Percentiles rank a stretch among this genome's conserved stretches.
These are phyloP conservation scores for Toxotes jaculatrix DNA, from an alignment of 2,113 vertebrate genomes.

Conservation along the genomic window DNA sequence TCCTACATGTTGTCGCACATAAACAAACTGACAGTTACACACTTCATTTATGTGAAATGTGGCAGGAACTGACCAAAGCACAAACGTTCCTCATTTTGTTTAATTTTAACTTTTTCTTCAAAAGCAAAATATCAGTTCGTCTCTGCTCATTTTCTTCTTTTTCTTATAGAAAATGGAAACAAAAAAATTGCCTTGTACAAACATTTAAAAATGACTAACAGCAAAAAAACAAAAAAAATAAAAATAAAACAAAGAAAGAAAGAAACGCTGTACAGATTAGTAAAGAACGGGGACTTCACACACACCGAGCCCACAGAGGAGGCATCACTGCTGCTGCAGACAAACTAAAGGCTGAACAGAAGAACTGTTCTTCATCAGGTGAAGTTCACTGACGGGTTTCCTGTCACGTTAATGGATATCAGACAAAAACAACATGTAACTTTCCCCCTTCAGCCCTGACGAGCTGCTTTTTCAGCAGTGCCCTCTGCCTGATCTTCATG, in stretches of 20 bases:
- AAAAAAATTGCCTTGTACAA: constrained; percentile 55
- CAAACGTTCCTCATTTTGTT: constrained; percentile 36
- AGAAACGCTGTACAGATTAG: constrained; percentile 57
- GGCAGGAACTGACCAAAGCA: constrained; percentile 4
- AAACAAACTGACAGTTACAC: too few species aligned
- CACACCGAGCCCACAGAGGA: constrained; percentile 16
- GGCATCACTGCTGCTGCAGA: constrained; percentile 7
- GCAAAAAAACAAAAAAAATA: not conserved
- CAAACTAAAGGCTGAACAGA: not conserved
- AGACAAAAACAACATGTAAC: not conserved
- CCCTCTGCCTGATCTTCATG: not conserved
- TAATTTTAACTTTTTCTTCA: constrained; percentile 54
- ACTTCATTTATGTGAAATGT: not conserved
- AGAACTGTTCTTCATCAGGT: not conserved
- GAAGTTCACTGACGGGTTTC: constrained; percentile 6
- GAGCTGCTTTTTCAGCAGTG: not conserved
- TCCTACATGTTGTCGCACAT: too few species aligned
- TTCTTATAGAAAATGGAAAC: constrained; percentile 68
- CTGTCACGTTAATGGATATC: constrained; percentile 26
- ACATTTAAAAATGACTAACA: constrained; percentile 66
- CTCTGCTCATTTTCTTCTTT: constrained; percentile 23
- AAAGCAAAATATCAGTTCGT: constrained; percentile 54
- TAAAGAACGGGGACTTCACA: constrained; percentile 10
- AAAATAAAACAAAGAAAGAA: not conserved
- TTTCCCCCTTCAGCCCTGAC: not conserved